Evolutionary conservation across 92 coral and sea anemone genomes (phyloP), one percentile per base, ranked within the genome.

Genomic region (Epizoanthus stellaris): DNA sequence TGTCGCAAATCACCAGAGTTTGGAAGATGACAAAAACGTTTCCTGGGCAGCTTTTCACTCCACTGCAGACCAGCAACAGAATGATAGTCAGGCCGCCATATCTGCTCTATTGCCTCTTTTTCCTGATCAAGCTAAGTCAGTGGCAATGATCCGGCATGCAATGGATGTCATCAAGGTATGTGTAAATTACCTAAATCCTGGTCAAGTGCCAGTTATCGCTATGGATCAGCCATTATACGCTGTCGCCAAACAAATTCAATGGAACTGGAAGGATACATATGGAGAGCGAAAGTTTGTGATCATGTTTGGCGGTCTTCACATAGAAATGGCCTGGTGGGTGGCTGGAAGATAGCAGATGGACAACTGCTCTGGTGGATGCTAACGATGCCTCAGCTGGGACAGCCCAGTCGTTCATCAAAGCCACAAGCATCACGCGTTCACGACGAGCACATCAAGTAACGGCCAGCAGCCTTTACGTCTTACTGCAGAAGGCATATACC

Each of bases 31-130:
- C 17, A n/a, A 81, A 61, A 20, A 47, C 17, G 81, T 92, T 66
- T 92, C 93, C 30, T 92, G 95, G 91, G 87, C 93, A 80, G 87
- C 89, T 67, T 92, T 54, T 73, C 93, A 89, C 74, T 80, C 91
- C 49, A 43, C 49, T 6, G 8, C 49, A 43, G 49, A 43, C 10
- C 89, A 73, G 68, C 89, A 21, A 76, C 21, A 60, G 3, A 4
- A 42, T 59, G 60, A 86, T 60, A 40, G 77, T 34, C 57, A 38
- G 38, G 40, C 80, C 75, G 95, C 90, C 30, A 38, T 84, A 2
- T 83, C 87, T 0, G 82, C 93, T 6, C 53, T 89, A 30, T 77
- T 92, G 14, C 95, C 95, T 3, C 89, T 92, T 30, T 88, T 89
- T 34, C 95, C 95, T 2, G 85, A 91, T 62, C 75, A 89, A 67